Base-by-base conservation (phyloP, 1,140 invertebrate genomes). In the Bombus balteatus region DNA sequence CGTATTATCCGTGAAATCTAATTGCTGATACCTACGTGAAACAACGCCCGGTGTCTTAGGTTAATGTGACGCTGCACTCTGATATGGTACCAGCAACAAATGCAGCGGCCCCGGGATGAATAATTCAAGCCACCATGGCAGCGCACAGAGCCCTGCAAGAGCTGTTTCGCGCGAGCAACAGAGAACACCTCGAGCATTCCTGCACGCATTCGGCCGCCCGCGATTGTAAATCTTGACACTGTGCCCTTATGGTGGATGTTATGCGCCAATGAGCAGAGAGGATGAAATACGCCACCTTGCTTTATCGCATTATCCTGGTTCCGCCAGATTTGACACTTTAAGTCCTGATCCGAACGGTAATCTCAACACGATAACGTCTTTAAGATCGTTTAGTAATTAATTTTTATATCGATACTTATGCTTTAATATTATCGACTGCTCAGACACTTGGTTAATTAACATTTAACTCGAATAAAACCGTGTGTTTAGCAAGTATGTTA, bases 141-240 rank as follows among this genome's bases (percentile, higher is more conserved):
- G 80, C 88, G 85, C 66, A 88, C 88, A 65, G 73, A 75, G 18
- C 70, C 83, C 90, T 80, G 91, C 83, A 82, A 91, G 89, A 86
- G 89, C 90, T 89, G 89, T 92, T 73, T 91, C 85, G 87, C 85
- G 81, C 89, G 81, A 89, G 79, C 88, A 79, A 73, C 88, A 72
- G 88, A 82, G 86, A 94, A 91, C 32, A 32, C 92, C 87, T 92
- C 92, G 88, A 82, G 91, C 93, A 95, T 94, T 95, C 93, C 92
- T 94, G 93, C 92, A 92, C 92, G 94, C 94, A 92, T 94, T 94
- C 91, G 86, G 85, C 85, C 87, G 75, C 92, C 89, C 87, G 91
- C 91, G 94, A 94, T 93, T 94, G 88, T 95, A 94, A 95, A 95
- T 95, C 94, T 92, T 91, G 87, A 82, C 90, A 85, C 87, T 71